Evolutionary conservation across 2,888 invertebrate genomes (phyloP).

Genomic region (Galeopsomyia nigrocyanea): DNA sequence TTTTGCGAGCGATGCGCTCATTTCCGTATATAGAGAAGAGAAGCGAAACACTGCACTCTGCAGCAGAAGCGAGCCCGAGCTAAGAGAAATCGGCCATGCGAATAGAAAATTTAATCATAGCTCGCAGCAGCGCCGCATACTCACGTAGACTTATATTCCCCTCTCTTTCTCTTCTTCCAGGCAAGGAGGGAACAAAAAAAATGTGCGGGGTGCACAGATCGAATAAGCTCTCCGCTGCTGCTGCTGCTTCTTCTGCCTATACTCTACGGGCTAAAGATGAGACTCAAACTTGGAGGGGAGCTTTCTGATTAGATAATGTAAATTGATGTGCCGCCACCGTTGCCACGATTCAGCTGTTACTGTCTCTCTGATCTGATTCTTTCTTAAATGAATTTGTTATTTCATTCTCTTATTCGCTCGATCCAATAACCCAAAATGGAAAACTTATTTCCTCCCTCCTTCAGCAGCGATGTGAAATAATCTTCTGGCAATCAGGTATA

Average conservation of each 20-base stretch:
- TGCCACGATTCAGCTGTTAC: conserved; percentile 7
- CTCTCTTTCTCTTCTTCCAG: conserved; percentile 54
- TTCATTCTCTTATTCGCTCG: background rate
- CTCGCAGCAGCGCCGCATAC: conserved; percentile 40
- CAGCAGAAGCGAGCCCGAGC: background rate
- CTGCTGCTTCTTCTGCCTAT: no score
- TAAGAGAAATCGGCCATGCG: conserved; percentile 52
- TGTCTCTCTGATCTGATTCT: background rate
- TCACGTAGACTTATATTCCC: conserved; percentile 57
- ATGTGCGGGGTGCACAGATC: conserved; percentile 23
- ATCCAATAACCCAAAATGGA: no score
- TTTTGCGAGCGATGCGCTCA: conserved; percentile 2
- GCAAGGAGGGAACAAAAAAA: conserved; percentile 8
- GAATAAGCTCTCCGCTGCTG: conserved; percentile 29
- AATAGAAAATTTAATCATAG: conserved; percentile 59
- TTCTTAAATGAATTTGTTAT: conserved; percentile 8
- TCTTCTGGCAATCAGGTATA: no score
- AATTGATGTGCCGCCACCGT: conserved; percentile 21
- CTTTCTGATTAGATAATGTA: conserved; percentile 39
- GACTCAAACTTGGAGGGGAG: conserved; percentile 16
- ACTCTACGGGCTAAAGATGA: conserved; percentile 25
- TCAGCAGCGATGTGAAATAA: no score
- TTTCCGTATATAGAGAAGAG: background rate
- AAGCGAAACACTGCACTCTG: background rate
- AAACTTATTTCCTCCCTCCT: no score